phyloP scores from a whole-genome alignment of 2,888 invertebrate genomes.

The Platycnemis pennipes region DNA sequence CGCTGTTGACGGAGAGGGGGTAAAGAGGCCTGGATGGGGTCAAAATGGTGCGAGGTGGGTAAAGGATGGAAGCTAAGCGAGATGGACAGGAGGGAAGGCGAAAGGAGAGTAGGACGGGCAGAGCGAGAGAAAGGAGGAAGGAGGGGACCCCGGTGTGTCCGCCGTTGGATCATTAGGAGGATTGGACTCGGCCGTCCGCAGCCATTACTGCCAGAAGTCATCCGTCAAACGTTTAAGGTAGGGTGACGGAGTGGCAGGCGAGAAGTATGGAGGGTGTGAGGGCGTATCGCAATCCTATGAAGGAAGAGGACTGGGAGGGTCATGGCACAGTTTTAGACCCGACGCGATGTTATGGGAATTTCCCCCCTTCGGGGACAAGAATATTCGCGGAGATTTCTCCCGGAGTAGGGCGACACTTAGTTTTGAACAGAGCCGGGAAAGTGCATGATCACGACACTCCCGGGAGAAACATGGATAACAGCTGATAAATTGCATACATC shows the following conservation, averaged over 20 bases:
- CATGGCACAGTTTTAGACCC: too few relatives aligned
- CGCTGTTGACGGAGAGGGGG: not conserved
- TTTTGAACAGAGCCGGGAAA: too few relatives aligned
- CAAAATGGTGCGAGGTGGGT: not conserved
- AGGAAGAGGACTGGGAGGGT: too few relatives aligned
- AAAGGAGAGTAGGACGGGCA: not conserved
- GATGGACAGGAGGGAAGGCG: not conserved
- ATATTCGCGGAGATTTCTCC: too few relatives aligned
- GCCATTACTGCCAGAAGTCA: conserved; percentile 59
- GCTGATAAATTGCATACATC: too few relatives aligned
- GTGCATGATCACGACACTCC: too few relatives aligned
- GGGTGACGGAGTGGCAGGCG: conserved; percentile 2
- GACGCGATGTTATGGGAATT: too few relatives aligned
- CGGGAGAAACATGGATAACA: too few relatives aligned
- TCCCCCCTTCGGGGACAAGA: too few relatives aligned
- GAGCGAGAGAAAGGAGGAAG: not conserved
- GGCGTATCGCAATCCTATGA: not conserved
- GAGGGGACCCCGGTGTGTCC: not conserved
- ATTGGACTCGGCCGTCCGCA: conserved; percentile 54
- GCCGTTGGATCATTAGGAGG: conserved; percentile 45
- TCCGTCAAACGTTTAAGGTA: conserved; percentile 49
- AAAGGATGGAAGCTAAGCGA: not conserved
- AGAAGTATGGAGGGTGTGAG: not conserved
- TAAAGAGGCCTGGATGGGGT: too few relatives aligned
- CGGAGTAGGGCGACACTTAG: too few relatives aligned